A percentile compares a stretch with the other conserved stretches of the same genome.
Evolutionary conservation across 2,888 invertebrate species (phyloP).

Genomic region (Pinctada fucata): DNA sequence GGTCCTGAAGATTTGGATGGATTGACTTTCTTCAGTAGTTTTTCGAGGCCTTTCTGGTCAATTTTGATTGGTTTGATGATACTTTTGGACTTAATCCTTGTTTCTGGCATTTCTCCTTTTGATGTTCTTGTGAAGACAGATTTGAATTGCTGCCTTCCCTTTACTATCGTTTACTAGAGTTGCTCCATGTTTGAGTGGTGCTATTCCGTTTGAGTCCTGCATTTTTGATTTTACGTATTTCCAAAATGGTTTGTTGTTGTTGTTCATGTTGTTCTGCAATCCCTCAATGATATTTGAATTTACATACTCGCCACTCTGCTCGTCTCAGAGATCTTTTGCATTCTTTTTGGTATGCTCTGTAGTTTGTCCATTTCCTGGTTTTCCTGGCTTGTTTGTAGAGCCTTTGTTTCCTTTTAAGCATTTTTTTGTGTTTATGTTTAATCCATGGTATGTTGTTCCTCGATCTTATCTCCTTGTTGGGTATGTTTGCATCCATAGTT

Average conservation of each 20-base stretch:
- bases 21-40: no score
- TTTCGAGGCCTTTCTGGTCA: no score
- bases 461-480: no score
- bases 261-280: slow-evolving; percentile 35
- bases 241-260: slow-evolving; percentile 38
- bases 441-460: no score
- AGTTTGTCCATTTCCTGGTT: no score
- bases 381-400: no score
- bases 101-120: no score
- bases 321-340: slow-evolving; percentile 23
- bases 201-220: slow-evolving; percentile 23
- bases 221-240: slow-evolving; percentile 21
- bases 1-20: no score
- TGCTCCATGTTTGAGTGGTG: slow-evolving; percentile 6
- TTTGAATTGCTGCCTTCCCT: slow-evolving; percentile 13
- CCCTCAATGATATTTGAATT: neutral
- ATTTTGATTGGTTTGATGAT: no score
- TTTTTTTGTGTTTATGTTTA: slow-evolving; percentile 32
- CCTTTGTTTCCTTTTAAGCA: slow-evolving; percentile 8
- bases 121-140: no score
- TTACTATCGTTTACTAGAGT: slow-evolving; percentile 41
- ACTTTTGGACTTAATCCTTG: no score
- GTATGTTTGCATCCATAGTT: slow-evolving; percentile 29
- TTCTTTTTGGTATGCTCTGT: neutral
- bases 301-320: slow-evolving; percentile 34